phyloP scores from a whole-genome alignment of 2,113 vertebrate species.

The Thunnus maccoyii region DNA sequence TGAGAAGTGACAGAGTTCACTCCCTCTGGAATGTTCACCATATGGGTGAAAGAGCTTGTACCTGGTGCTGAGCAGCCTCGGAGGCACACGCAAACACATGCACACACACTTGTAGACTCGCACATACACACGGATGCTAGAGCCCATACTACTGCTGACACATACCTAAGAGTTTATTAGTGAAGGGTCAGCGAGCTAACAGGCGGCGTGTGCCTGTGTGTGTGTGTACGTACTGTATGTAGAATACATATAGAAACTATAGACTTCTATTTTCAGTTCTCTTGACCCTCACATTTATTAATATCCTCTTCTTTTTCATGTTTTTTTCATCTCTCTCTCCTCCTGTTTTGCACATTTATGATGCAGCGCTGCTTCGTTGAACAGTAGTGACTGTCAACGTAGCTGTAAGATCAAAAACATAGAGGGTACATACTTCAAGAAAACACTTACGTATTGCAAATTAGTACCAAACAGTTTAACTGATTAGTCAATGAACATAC shows the following conservation, averaged over 20 bases:
- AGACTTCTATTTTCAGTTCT: too few relatives aligned
- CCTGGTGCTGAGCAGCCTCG: constrained; percentile 58
- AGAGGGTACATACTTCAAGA: too few relatives aligned
- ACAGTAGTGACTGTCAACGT: too few relatives aligned
- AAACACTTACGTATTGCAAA: too few relatives aligned
- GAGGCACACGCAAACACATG: constrained; percentile 27
- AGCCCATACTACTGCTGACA: constrained; percentile 21
- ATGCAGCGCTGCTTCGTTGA: too few relatives aligned
- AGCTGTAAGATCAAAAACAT: too few relatives aligned
- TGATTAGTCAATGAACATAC: too few relatives aligned
- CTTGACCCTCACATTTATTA: too few relatives aligned
- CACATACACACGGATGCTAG: background rate
- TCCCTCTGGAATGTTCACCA: constrained; percentile 72
- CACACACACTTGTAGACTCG: background rate
- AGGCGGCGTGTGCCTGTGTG: background rate
- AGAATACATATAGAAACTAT: background rate
- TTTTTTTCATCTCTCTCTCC: background rate
- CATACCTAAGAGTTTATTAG: constrained; percentile 43
- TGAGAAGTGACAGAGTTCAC: constrained; percentile 66
- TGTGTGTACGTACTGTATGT: background rate
- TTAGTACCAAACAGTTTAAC: too few relatives aligned
- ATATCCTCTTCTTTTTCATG: background rate
- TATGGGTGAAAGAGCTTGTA: constrained; percentile 72
- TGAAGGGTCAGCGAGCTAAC: constrained; percentile 34
- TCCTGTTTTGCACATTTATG: background rate